Evolutionary conservation across 2,888 invertebrate genomes (phyloP).

Genomic region (Osedax frankpressi): DNA sequence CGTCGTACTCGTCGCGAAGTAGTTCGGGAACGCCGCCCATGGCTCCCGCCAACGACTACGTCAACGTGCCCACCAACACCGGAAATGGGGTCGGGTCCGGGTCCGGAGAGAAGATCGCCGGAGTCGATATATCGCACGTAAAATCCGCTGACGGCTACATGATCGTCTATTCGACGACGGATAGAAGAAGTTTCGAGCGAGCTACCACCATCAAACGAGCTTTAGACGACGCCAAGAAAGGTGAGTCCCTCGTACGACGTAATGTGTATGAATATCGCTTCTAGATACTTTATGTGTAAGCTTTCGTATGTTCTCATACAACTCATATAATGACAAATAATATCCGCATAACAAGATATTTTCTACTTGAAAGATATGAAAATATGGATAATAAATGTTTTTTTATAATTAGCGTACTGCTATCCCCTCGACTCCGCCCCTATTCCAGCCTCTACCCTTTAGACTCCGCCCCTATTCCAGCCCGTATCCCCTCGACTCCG

Average conservation of each 20-base stretch:
- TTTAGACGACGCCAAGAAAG: conserved; percentile 32
- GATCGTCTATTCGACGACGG: conserved; percentile 39
- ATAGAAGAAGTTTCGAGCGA: conserved; percentile 38
- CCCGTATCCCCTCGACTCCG: no score
- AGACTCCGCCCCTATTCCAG: no score
- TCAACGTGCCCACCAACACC: background rate
- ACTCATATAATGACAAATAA: no score
- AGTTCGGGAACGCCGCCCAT: background rate
- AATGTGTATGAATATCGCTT: no score
- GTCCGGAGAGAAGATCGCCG: background rate
- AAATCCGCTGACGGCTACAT: conserved; percentile 42
- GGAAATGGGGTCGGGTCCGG: background rate
- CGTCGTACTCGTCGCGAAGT: background rate
- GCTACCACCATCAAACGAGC: conserved; percentile 32
- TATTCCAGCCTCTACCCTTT: no score
- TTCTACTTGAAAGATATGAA: no score
- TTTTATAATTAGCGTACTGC: no score
- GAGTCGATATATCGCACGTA: conserved; percentile 34
- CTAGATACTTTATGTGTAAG: no score
- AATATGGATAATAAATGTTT: no score
- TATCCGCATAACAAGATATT: no score
- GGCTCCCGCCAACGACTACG: background rate
- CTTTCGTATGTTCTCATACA: no score
- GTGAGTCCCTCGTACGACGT: conserved; percentile 23
- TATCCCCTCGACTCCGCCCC: no score